A percentile compares a stretch with the other conserved stretches of the same genome.
Evolutionary conservation across 2,888 invertebrate genomes (phyloP).

Genomic region (Pantelozetes paolii): DNA sequence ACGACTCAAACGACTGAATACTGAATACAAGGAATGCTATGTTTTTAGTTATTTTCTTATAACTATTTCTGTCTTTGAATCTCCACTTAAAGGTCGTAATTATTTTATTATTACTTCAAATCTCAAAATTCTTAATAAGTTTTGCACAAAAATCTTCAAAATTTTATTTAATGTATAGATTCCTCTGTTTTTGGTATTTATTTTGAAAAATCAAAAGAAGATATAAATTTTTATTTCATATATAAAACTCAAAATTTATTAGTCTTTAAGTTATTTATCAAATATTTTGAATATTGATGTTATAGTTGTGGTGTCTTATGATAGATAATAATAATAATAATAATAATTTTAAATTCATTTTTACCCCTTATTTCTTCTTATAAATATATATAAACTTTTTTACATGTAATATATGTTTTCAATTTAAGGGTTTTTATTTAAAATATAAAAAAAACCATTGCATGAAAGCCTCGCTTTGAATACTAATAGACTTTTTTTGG

Average conservation of each 20-base stretch:
- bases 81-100: conserved; percentile 2
- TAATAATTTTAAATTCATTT: conserved; percentile 14
- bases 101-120: neutral
- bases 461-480: conserved; percentile 28
- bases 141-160: neutral
- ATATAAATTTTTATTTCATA: neutral
- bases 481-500: conserved; percentile 30
- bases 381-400: neutral
- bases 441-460: conserved; percentile 20
- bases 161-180: conserved; percentile 1
- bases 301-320: conserved; percentile 26
- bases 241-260: conserved; percentile 7
- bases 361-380: neutral
- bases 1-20: too few relatives aligned
- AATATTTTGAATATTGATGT: conserved; percentile 33
- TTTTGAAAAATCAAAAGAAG: neutral
- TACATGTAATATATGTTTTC: conserved; percentile 22
- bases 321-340: conserved; percentile 14
- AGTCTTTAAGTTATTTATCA: conserved; percentile 23
- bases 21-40: neutral
- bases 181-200: neutral
- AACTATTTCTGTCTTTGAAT: neutral
- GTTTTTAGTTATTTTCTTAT: neutral
- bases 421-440: conserved; percentile 23
- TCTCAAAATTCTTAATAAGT: neutral